These are phyloP conservation scores for Symphodus melops DNA, from an alignment of 2,113 vertebrate genomes.

Conservation along the genomic window DNA sequence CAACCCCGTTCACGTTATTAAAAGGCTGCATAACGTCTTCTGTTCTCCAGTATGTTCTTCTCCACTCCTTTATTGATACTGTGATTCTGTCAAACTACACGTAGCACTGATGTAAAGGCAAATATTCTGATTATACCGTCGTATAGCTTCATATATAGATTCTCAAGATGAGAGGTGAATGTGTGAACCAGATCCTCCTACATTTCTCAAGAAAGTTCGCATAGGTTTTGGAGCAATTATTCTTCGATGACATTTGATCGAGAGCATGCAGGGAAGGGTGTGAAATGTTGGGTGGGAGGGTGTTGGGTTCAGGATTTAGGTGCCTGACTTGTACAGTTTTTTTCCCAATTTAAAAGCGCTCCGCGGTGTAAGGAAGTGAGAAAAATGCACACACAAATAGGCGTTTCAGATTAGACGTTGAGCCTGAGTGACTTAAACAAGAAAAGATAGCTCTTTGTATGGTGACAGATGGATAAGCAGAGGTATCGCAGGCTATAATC, in stretches of 20 bases:
- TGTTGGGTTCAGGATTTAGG: slow-evolving; percentile 51
- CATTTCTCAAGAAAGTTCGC: background rate
- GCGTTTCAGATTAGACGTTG: slow-evolving; percentile 64
- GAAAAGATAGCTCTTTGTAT: slow-evolving; percentile 69
- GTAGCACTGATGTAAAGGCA: no score
- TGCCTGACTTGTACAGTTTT: slow-evolving; percentile 54
- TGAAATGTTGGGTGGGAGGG: slow-evolving; percentile 20
- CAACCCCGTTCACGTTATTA: no score
- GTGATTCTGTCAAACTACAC: no score
- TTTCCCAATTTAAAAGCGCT: slow-evolving; percentile 34
- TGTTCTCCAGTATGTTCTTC: no score
- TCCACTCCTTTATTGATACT: no score
- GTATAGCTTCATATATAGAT: no score
- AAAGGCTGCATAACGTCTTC: no score
- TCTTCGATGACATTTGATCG: slow-evolving; percentile 61
- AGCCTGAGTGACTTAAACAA: slow-evolving; percentile 75
- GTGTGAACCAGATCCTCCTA: no score
- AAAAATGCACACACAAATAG: slow-evolving; percentile 37
- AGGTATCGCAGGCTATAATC: slow-evolving; percentile 72
- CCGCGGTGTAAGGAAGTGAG: slow-evolving; percentile 23
- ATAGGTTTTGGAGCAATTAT: slow-evolving; percentile 63
- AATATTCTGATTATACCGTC: no score
- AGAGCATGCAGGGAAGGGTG: slow-evolving; percentile 27
- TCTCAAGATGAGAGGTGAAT: no score
- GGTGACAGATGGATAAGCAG: slow-evolving; percentile 77